phyloP scores from a whole-genome alignment of 2,113 vertebrate genomes.

The Pterocles orientalis region DNA sequence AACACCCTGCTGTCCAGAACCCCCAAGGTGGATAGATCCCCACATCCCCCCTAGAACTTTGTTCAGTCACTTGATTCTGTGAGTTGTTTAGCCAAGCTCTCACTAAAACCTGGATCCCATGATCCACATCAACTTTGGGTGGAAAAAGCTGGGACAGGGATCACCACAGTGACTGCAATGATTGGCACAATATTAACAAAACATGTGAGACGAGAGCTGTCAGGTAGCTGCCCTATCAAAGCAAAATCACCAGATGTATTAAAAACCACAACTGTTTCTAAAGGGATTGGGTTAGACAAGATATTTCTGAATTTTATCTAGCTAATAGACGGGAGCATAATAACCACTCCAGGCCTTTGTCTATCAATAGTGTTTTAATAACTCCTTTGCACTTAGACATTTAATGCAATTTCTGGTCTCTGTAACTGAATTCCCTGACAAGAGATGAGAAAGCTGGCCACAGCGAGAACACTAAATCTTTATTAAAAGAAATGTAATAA shows the following conservation, averaged over 20 bases:
- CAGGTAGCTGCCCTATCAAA: background rate
- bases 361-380: background rate
- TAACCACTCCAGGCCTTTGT: background rate
- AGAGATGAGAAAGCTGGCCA: background rate
- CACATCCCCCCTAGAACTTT: background rate
- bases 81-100: background rate
- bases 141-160: background rate
- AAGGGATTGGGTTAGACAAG: background rate
- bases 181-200: background rate
- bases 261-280: rapidly evolving
- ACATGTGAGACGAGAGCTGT: background rate
- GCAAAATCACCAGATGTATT: background rate
- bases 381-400: background rate
- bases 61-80: background rate
- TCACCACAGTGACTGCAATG: background rate
- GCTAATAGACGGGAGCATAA: background rate
- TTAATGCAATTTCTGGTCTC: background rate
- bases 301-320: background rate
- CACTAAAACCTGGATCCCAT: background rate
- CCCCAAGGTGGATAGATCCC: background rate
- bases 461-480: background rate
- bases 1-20: rapidly evolving
- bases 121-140: rapidly evolving
- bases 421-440: background rate
- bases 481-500: background rate